Evolutionary conservation across 2,888 invertebrate genomes (phyloP).

Genomic region (Drosophila prolongata): DNA sequence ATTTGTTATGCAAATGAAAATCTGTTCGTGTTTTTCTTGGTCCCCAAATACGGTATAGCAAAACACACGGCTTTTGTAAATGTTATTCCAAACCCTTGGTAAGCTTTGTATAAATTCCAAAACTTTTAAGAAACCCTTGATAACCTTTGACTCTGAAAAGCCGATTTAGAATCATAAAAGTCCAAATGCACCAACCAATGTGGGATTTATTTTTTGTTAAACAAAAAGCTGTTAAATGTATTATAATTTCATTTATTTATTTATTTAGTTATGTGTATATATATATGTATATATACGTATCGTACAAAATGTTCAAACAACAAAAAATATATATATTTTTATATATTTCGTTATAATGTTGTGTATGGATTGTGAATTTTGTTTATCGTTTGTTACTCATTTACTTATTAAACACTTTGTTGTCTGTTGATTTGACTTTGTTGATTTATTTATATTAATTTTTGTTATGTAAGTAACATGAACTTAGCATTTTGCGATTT

Average conservation of each 20-base stretch:
- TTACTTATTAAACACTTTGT: slow-evolving; percentile 36
- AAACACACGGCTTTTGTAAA: too few relatives aligned
- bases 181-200: too few relatives aligned
- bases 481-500: slow-evolving; percentile 16
- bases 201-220: background rate
- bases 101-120: too few relatives aligned
- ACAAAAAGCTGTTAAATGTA: slow-evolving; percentile 12
- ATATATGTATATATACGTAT: slow-evolving; percentile 49
- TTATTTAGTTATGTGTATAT: slow-evolving; percentile 47
- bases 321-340: slow-evolving; percentile 46
- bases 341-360: slow-evolving; percentile 48
- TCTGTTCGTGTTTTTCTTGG: slow-evolving; percentile 12
- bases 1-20: slow-evolving; percentile 85
- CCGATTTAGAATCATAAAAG: too few relatives aligned
- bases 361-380: slow-evolving; percentile 43
- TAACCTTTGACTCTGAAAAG: too few relatives aligned
- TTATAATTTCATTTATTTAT: slow-evolving; percentile 49
- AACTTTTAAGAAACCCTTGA: too few relatives aligned
- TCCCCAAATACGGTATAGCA: too few relatives aligned
- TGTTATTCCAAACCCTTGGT: too few relatives aligned
- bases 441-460: slow-evolving; percentile 25
- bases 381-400: slow-evolving; percentile 26
- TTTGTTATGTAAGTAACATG: slow-evolving; percentile 31
- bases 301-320: slow-evolving; percentile 50
- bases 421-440: slow-evolving; percentile 29